phyloP scores from a whole-genome alignment of 2,888 invertebrate species.

The Epicampocera succincta region DNA sequence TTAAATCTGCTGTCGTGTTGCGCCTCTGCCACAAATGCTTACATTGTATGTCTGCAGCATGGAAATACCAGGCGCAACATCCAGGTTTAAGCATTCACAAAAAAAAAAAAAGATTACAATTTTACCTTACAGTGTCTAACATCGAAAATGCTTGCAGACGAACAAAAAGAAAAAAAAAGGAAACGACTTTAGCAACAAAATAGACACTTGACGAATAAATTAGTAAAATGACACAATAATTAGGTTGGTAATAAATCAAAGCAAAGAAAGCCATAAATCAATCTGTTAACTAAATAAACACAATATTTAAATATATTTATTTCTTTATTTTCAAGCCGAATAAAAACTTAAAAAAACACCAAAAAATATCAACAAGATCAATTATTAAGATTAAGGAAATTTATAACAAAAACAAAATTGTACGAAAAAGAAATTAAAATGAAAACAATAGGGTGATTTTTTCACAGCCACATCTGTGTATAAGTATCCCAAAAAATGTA shows the following conservation, averaged over 20 bases:
- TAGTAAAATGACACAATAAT: conserved; percentile 69
- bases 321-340: background rate
- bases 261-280: conserved; percentile 65
- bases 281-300: conserved; percentile 52
- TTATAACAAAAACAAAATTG: conserved; percentile 8
- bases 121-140: conserved; percentile 46
- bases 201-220: conserved; percentile 69
- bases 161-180: conserved; percentile 13
- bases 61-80: conserved; percentile 28
- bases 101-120: conserved; percentile 2
- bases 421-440: conserved; percentile 5
- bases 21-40: conserved; percentile 2
- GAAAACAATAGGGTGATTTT: conserved; percentile 11
- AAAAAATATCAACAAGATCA: conserved; percentile 37
- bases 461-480: too few relatives aligned
- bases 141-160: conserved; percentile 8
- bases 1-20: background rate
- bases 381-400: conserved; percentile 53
- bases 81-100: conserved; percentile 1
- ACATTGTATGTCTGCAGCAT: conserved; percentile 8
- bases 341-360: conserved; percentile 8
- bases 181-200: conserved; percentile 45
- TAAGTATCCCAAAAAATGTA: too few relatives aligned
- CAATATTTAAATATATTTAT: conserved; percentile 50
- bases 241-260: conserved; percentile 67